phyloP scores from a whole-genome alignment of 2,113 vertebrate genomes.

The Limanda limanda region DNA sequence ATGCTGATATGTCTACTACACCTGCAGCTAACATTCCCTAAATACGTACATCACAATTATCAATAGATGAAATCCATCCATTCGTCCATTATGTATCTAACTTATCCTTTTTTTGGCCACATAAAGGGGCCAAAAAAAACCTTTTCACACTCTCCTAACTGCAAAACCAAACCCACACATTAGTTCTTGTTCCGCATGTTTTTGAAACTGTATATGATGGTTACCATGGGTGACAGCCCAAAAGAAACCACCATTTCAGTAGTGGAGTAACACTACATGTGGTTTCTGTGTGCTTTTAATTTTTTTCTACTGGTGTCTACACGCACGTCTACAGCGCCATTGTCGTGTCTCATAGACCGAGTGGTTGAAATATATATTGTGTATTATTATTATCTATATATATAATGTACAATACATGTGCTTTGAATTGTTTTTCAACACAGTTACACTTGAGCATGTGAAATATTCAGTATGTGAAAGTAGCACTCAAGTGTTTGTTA shows the following conservation, averaged over 20 bases:
- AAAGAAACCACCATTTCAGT: constrained; percentile 11
- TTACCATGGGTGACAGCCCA: not conserved
- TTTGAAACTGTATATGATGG: not conserved
- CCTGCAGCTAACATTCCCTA: no score
- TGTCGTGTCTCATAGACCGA: not conserved
- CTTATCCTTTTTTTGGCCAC: no score
- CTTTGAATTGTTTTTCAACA: not conserved
- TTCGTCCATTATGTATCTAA: no score
- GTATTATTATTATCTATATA: not conserved
- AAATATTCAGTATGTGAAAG: not conserved
- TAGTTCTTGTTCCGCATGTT: constrained; percentile 2
- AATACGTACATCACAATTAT: no score
- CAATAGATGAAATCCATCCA: no score
- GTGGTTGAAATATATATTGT: not conserved
- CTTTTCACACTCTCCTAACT: no score
- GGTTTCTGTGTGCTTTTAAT: not conserved
- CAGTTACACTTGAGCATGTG: not conserved
- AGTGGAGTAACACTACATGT: not conserved
- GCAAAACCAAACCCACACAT: no score
- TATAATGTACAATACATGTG: not conserved
- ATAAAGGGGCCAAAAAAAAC: no score
- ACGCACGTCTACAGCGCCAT: not conserved
- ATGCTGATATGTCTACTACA: no score
- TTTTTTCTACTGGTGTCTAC: not conserved
- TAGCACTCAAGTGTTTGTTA: not conserved